Percentiles rank a stretch among this genome's conserved stretches.
Conservation (phyloP, 2,888 invertebrate genomes). For the Gastrophysa polygoni region DNA sequence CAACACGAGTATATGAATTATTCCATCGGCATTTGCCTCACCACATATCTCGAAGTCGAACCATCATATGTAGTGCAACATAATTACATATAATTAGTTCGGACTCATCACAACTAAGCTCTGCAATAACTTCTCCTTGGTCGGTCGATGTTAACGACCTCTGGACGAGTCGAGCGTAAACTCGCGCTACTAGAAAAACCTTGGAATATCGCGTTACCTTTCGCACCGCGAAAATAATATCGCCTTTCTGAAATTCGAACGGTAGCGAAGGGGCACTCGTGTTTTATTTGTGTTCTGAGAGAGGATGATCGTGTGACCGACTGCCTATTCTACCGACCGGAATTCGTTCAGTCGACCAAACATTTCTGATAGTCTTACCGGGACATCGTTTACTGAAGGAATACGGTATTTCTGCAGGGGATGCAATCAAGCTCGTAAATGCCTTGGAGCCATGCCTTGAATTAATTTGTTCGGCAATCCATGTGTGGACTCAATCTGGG, state of each 20-base stretch:
- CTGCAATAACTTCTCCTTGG: conserved; percentile 16
- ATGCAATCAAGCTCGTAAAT: too few species aligned
- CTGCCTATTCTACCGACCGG: not conserved
- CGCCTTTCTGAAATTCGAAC: not conserved
- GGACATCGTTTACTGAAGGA: not conserved
- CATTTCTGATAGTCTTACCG: not conserved
- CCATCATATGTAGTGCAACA: conserved; percentile 31
- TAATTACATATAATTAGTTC: conserved; percentile 36
- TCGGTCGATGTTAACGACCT: conserved; percentile 33
- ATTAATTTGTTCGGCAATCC: too few species aligned
- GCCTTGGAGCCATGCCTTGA: too few species aligned
- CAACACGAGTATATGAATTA: too few species aligned
- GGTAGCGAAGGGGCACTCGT: not conserved
- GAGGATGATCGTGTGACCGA: not conserved
- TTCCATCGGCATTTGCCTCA: too few species aligned
- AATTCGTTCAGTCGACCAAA: not conserved
- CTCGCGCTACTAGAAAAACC: conserved; percentile 42
- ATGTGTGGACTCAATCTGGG: too few species aligned
- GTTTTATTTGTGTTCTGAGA: not conserved
- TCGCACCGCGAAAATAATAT: not conserved
- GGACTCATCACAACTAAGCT: conserved; percentile 23
- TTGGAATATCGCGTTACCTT: not conserved
- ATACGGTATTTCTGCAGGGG: not conserved
- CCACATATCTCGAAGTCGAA: not conserved
- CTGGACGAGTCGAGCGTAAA: conserved; percentile 40